A percentile compares a stretch with the other conserved stretches of the same genome.
Conservation (phyloP, 2,113 vertebrate species). For the Lethenteron reissneri region DNA sequence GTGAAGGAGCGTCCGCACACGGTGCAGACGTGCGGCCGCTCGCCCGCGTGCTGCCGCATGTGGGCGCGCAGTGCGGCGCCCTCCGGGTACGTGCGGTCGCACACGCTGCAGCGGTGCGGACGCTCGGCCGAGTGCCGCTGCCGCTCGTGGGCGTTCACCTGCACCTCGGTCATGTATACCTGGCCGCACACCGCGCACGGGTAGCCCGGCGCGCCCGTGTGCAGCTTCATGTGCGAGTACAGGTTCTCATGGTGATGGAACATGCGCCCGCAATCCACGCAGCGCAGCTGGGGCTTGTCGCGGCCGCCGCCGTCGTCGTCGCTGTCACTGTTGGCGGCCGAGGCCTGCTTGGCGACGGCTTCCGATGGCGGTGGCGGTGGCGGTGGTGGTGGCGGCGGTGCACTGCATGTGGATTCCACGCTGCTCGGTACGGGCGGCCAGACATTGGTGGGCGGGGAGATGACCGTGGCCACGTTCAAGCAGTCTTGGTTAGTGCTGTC, state of each 20-base stretch:
- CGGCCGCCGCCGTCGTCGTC: too few species aligned
- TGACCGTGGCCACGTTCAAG: too few species aligned
- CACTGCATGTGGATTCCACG: too few species aligned
- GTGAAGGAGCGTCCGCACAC: background rate
- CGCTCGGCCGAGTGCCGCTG: background rate
- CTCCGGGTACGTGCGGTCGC: background rate
- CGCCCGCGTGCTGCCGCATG: background rate
- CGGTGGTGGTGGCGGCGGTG: too few species aligned
- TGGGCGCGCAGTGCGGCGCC: background rate
- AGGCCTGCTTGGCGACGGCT: too few species aligned
- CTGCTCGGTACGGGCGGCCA: too few species aligned
- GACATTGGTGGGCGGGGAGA: too few species aligned
- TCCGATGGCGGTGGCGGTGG: too few species aligned
- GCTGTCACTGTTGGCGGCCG: too few species aligned
- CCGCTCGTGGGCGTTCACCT: conserved; percentile 1
- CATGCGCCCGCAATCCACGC: too few species aligned
- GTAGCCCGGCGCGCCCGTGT: conserved; percentile 3
- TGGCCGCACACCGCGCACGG: conserved; percentile 3
- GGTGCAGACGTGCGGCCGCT: background rate
- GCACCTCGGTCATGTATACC: background rate
- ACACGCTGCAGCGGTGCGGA: background rate
- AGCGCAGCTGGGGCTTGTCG: too few species aligned
- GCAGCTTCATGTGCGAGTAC: conserved; percentile 1
- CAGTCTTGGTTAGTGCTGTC: too few species aligned
- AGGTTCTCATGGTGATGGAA: background rate